Percentiles rank a stretch among this genome's conserved stretches.
Evolutionary conservation across 2,113 vertebrate species (phyloP).

Genomic region (Paramisgurnus dabryanus): DNA sequence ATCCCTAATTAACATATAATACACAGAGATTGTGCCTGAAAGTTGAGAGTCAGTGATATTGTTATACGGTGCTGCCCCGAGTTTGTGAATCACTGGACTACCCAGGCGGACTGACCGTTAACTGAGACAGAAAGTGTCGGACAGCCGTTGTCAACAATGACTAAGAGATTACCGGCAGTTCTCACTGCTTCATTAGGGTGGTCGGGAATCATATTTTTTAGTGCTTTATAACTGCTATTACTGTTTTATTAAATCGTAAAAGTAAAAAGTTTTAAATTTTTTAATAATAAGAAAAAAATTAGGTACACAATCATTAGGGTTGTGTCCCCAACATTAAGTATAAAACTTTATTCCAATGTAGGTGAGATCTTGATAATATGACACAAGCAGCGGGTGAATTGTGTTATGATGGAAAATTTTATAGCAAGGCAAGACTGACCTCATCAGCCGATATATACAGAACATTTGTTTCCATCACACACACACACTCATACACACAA

Average conservation of each 20-base stretch:
- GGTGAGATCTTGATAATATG: not conserved
- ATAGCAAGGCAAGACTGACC: constrained; percentile 14
- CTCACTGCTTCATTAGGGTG: not conserved
- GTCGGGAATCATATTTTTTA: no score
- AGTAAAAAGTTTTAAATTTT: no score
- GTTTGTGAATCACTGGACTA: constrained; percentile 26
- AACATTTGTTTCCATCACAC: constrained; percentile 66
- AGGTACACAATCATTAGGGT: no score
- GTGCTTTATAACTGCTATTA: no score
- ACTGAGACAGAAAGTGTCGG: not conserved
- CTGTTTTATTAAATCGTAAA: not conserved
- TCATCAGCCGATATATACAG: constrained; percentile 19
- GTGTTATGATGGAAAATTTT: constrained; percentile 21
- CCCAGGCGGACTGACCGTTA: not conserved
- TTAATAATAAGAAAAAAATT: not conserved
- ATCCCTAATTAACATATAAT: constrained; percentile 47
- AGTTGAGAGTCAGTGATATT: constrained; percentile 2
- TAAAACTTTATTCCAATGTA: constrained; percentile 7
- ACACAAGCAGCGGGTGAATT: not conserved
- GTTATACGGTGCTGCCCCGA: constrained; percentile 14
- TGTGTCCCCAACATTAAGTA: not conserved
- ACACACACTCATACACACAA: not conserved
- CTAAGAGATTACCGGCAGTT: not conserved
- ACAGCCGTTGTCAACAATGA: not conserved
- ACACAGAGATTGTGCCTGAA: constrained; percentile 20